Percentiles rank a stretch among this genome's conserved stretches.
These are phyloP conservation scores for Tragelaphus eurycerus DNA, from an alignment of 2,797 vertebrate species.

Conservation along the genomic window DNA sequence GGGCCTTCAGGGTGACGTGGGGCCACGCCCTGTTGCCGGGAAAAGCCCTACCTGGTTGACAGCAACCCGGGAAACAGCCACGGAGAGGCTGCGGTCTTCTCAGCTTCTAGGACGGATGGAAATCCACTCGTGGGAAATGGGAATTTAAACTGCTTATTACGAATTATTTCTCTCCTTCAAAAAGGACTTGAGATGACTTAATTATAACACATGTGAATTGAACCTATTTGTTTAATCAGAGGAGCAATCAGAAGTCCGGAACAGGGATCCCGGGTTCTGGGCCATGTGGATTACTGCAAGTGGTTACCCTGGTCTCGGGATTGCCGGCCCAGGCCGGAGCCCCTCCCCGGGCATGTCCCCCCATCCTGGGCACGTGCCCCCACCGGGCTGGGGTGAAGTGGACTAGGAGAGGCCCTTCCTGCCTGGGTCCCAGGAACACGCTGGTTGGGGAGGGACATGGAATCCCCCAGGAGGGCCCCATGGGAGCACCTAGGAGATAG, in stretches of 20 bases:
- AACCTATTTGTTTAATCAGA: not conserved
- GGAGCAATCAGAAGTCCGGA: not conserved
- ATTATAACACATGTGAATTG: not conserved
- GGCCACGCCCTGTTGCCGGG: fast-evolving
- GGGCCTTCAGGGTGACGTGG: not conserved
- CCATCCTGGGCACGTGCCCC: not conserved
- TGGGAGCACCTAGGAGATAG: not conserved
- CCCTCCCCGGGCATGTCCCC: not conserved
- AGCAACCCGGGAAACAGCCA: not conserved
- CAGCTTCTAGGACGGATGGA: not conserved
- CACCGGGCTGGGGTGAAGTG: not conserved
- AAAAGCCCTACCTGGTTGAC: not conserved
- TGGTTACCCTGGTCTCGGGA: not conserved
- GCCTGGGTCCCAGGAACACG: not conserved
- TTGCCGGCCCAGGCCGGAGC: not conserved
- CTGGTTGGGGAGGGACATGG: not conserved
- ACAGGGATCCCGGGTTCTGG: not conserved
- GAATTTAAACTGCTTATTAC: not conserved
- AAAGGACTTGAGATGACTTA: not conserved
- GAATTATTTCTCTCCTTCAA: not conserved
- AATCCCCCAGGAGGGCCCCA: not conserved
- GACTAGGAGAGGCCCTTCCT: not conserved
- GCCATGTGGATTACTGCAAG: not conserved
- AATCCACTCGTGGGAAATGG: not conserved
- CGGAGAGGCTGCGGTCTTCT: not conserved